A percentile compares a stretch with the other conserved stretches of the same genome.
These are phyloP conservation scores for Gibbula magus DNA, from an alignment of 2,888 invertebrate species.

Conservation along the genomic window DNA sequence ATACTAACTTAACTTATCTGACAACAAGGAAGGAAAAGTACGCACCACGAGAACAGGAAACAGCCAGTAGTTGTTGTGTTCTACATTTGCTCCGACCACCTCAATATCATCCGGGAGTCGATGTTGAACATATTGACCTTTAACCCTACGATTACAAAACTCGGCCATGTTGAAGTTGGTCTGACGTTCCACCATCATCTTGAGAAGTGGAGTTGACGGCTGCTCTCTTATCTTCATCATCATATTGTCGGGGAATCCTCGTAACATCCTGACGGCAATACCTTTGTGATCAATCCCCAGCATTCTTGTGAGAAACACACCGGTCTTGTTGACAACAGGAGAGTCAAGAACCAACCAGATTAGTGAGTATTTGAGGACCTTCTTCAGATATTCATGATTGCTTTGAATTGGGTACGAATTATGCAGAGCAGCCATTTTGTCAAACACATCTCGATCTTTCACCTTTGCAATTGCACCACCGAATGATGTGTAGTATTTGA, in stretches of 20 bases:
- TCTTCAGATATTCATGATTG: constrained; percentile 65
- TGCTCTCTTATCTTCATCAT: constrained; percentile 64
- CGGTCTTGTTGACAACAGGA: constrained; percentile 59
- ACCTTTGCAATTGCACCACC: constrained; percentile 74
- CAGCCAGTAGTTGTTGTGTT: constrained; percentile 73
- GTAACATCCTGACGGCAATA: constrained; percentile 63
- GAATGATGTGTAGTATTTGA: constrained; percentile 73
- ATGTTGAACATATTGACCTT: constrained; percentile 70
- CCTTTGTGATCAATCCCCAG: constrained; percentile 65
- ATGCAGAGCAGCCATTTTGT: constrained; percentile 63
- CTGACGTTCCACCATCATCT: constrained; percentile 65
- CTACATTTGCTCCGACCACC: constrained; percentile 66
- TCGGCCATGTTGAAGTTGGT: constrained; percentile 53
- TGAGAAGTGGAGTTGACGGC: constrained; percentile 70
- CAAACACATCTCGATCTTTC: constrained; percentile 54
- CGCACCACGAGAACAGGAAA: constrained; percentile 74
- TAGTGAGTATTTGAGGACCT: constrained; percentile 70
- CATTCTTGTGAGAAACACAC: constrained; percentile 50
- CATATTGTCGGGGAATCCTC: constrained; percentile 72
- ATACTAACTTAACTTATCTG: not conserved
- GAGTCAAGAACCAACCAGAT: constrained; percentile 63
- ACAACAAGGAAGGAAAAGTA: constrained; percentile 11
- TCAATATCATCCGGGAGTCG: constrained; percentile 64
- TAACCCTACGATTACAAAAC: constrained; percentile 56
- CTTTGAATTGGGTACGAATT: constrained; percentile 62